Base-by-base conservation (phyloP, 2,888 invertebrate genomes). In the Eupithecia centaureata region DNA sequence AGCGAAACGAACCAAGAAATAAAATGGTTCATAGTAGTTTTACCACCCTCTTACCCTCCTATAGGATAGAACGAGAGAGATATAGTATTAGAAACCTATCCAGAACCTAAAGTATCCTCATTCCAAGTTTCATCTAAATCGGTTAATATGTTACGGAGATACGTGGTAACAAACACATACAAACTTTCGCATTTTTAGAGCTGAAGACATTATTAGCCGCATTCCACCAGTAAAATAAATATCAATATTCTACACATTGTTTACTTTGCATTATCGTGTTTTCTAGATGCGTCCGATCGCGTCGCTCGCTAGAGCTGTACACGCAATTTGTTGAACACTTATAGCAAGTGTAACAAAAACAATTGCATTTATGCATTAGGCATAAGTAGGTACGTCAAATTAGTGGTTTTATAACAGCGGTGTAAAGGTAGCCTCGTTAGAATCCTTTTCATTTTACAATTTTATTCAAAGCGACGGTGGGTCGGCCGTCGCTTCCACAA, bases 241-340 rank as follows among this genome's bases (percentile, higher is more conserved):
- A 78, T 63, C 69, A 69, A 73, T 70, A 77, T 73, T 79, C 72
- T 78, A 76, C 61, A 74, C 76, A 78, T 80, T 85, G 73, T 74
- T 82, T 73, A 74, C 75, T 77, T 79, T 75, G 71, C 75, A 61
- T 67, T 63, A 52, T 67, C 52, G n/a, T n/a, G n/a, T 63, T 42
- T 22, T 62, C 54, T 18, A 42, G 70, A 63, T 64, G 73, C 62
- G 65, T 74, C 76, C 70, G 63, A 60, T 57, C 65, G 25, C 61
- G n/a, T 18, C 58, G 64, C 67, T 52, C 35, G 60, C 66, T 32
- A 18, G 63, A 65, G 68, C 56, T 58, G 64, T 51, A 60, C 57
- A 58, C 65, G 71, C 71, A 61, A 33, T 33, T 57, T 30, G 30
- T 57, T 28, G 32, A 32, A 57, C 18, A 57, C 27, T 28, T 18